Evolutionary conservation across 1,140 invertebrate genomes (phyloP).

Genomic region (Drosophila auraria): DNA sequence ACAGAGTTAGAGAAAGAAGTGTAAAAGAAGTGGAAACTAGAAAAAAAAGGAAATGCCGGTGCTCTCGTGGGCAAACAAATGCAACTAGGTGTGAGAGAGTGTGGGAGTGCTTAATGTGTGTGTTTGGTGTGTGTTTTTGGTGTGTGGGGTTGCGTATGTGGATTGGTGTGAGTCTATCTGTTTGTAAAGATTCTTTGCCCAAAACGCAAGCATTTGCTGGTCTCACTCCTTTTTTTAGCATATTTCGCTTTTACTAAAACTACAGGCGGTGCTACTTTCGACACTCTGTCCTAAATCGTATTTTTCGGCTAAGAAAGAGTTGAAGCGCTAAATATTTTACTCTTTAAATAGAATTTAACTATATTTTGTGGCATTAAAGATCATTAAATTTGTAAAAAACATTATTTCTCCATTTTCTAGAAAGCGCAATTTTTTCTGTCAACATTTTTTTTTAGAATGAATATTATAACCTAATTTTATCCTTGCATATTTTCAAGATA

Average conservation of each 20-base stretch:
- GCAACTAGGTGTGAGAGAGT: conserved; percentile 23
- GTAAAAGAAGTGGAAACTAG: neutral
- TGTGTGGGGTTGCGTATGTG: conserved; percentile 11
- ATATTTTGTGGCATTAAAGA: no score
- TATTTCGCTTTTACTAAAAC: conserved; percentile 1
- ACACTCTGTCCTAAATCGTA: neutral
- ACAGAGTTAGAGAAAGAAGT: conserved; percentile 24
- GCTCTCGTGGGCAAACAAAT: conserved; percentile 56
- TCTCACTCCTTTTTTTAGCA: conserved; percentile 12
- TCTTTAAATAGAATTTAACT: no score
- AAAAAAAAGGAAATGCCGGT: conserved; percentile 19
- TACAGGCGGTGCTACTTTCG: conserved; percentile 1
- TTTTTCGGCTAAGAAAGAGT: neutral
- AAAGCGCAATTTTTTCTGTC: no score
- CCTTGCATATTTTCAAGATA: no score
- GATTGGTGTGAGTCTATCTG: conserved; percentile 30
- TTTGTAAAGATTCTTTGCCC: conserved; percentile 66
- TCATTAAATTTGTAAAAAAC: no score
- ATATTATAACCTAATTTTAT: no score
- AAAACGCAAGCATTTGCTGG: conserved; percentile 51
- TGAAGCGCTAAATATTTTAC: no score
- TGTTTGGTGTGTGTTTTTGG: conserved; percentile 4
- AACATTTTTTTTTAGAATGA: no score
- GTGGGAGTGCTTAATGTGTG: conserved; percentile 20
- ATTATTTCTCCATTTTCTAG: no score